Conservation (phyloP, 1,140 invertebrate species). For the Drosophila hydei region DNA sequence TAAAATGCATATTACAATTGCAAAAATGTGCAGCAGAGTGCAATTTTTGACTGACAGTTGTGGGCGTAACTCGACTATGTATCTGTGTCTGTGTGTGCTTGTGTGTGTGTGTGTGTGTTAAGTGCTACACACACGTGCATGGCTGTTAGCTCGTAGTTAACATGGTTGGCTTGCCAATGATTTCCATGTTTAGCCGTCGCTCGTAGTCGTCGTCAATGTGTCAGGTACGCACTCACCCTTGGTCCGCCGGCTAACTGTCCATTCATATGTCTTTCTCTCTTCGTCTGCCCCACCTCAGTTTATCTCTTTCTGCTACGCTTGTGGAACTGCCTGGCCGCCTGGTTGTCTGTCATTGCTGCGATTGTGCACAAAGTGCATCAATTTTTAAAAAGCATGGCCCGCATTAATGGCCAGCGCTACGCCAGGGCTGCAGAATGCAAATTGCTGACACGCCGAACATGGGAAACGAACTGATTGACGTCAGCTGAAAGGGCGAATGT, state of each 20-base stretch:
- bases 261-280: background rate
- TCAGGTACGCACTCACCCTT: constrained; percentile 23
- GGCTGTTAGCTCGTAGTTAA: constrained; percentile 36
- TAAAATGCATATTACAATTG: constrained; percentile 47
- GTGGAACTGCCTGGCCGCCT: no score
- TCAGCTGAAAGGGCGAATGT: constrained; percentile 31
- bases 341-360: constrained; percentile 30
- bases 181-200: constrained; percentile 41
- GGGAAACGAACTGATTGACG: constrained; percentile 36
- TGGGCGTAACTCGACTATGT: constrained; percentile 12
- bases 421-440: constrained; percentile 42
- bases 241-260: constrained; percentile 20
- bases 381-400: constrained; percentile 52
- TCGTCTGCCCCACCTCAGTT: background rate
- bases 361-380: constrained; percentile 36
- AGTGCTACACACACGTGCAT: constrained; percentile 8
- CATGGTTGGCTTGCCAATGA: constrained; percentile 38
- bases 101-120: background rate
- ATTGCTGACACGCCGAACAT: constrained; percentile 59
- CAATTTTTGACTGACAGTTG: constrained; percentile 67
- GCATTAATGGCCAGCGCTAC: constrained; percentile 43
- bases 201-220: constrained; percentile 37
- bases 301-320: background rate
- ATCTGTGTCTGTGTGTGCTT: background rate
- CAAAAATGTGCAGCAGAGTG: constrained; percentile 72